Evolutionary conservation across 2,888 invertebrate species (phyloP), one percentile per base, ranked within the genome.

Genomic region (Drosophila neutralis): DNA sequence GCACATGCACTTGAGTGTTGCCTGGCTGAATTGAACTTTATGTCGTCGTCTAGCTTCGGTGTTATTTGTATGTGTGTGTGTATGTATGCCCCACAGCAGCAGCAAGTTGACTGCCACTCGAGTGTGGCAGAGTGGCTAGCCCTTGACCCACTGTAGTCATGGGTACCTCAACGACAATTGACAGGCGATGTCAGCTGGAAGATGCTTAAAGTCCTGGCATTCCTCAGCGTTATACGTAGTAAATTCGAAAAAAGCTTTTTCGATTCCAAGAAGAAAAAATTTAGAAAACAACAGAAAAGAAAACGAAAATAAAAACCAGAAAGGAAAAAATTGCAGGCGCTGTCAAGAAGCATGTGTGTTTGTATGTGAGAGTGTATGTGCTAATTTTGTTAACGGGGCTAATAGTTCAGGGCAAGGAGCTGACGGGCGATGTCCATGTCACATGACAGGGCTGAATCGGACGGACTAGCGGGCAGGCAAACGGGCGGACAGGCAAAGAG

Each of bases 311-410:
- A 45, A 45, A 24, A 52, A 48, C 15, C 27, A 49, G 18, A 56
- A 52, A 52, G 31, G 45, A 62, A 62, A 54, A 58, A 52, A 63
- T 21, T 51, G 38, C 52, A 49, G 52, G 40, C 33, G 45, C 57
- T 71, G 61, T 54, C 58, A 65, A 45, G 27, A 18, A 21, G 38
- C 40, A 21, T 53, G 42, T 29, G 45, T 52, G 35, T 58, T 31
- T 53, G 10, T 59, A 49, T 59, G 10, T 59, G 54, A 57, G 18
- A 51, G 40, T 74, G 67, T 76, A 60, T 74, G 64, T 65, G 72
- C 73, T 71, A 82, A 87, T 89, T 89, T 89, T 68, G 67, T 82
- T 79, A 84, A 76, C 73, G 73, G 77, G 75, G 80, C 80, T 80
- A 84, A 85, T 84, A 82, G 76, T 82, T 82, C 62, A 71, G 63